A percentile compares a stretch with the other conserved stretches of the same genome.
These are phyloP conservation scores for Leptobrachium leishanense DNA, from an alignment of 2,113 vertebrate species.

Conservation along the genomic window DNA sequence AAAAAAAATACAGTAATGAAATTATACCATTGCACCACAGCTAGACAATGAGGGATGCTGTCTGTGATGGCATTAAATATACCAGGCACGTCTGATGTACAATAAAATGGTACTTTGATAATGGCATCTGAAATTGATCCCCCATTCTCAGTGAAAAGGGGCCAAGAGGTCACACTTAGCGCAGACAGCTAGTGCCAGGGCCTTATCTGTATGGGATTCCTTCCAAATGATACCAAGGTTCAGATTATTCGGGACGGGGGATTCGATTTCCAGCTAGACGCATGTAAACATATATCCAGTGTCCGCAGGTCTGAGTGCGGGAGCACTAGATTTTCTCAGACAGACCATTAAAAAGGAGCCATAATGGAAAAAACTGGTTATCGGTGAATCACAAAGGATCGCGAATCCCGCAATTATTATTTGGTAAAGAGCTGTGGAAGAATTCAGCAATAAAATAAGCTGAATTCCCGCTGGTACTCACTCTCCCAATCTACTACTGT, in stretches of 20 bases:
- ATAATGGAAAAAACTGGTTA: not conserved
- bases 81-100: not conserved
- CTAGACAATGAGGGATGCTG: too few species aligned
- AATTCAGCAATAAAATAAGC: not conserved
- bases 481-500: too few species aligned
- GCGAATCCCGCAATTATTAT: not conserved
- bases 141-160: constrained; percentile 10
- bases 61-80: too few species aligned
- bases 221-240: constrained; percentile 37
- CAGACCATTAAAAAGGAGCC: not conserved
- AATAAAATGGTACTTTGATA: constrained; percentile 28
- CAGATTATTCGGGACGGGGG: constrained; percentile 36
- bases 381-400: not conserved
- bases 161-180: constrained; percentile 27
- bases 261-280: constrained; percentile 36
- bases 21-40: too few species aligned
- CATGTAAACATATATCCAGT: constrained; percentile 35
- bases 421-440: not conserved
- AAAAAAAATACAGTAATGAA: too few species aligned
- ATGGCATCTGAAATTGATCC: constrained; percentile 30
- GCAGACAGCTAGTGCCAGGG: constrained; percentile 16
- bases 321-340: not conserved
- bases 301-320: not conserved
- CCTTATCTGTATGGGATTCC: constrained; percentile 34
- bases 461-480: too few species aligned